Percentiles rank a stretch among this genome's conserved stretches.
These are phyloP conservation scores for Eilema caniola DNA, from an alignment of 2,888 invertebrate species.

Conservation along the genomic window DNA sequence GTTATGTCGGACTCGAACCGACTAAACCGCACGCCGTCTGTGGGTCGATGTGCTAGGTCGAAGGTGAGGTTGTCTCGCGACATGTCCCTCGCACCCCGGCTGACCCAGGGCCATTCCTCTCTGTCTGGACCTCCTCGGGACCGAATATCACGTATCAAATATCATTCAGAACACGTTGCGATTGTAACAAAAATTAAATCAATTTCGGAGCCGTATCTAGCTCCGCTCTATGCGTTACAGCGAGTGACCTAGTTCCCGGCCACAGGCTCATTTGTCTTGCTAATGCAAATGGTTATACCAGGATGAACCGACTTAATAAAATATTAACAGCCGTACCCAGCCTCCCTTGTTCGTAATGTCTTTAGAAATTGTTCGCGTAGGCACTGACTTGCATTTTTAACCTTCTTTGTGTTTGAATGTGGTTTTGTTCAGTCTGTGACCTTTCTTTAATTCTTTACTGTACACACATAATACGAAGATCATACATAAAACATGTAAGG, in stretches of 20 bases:
- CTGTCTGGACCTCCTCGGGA: background rate
- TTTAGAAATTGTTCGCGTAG: constrained; percentile 4
- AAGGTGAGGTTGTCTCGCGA: too few relatives aligned
- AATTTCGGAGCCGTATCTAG: constrained; percentile 5
- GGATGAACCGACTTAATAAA: constrained; percentile 48
- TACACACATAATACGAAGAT: too few relatives aligned
- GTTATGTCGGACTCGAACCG: too few relatives aligned
- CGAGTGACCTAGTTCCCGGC: constrained; percentile 17
- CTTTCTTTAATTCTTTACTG: too few relatives aligned
- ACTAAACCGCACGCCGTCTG: too few relatives aligned
- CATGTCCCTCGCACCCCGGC: too few relatives aligned
- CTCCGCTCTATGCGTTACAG: background rate
- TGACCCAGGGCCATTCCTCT: too few relatives aligned
- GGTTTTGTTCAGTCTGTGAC: background rate
- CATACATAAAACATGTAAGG: too few relatives aligned
- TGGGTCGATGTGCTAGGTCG: too few relatives aligned
- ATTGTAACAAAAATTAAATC: background rate
- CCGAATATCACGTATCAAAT: background rate
- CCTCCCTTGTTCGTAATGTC: constrained; percentile 14
- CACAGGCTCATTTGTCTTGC: constrained; percentile 26
- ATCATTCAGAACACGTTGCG: background rate
- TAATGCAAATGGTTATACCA: constrained; percentile 47
- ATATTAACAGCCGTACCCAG: constrained; percentile 34
- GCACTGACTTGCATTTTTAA: constrained; percentile 15
- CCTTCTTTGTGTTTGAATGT: background rate